phyloP scores from a whole-genome alignment of 1,140 invertebrate species.

The Vanessa tameamea region DNA sequence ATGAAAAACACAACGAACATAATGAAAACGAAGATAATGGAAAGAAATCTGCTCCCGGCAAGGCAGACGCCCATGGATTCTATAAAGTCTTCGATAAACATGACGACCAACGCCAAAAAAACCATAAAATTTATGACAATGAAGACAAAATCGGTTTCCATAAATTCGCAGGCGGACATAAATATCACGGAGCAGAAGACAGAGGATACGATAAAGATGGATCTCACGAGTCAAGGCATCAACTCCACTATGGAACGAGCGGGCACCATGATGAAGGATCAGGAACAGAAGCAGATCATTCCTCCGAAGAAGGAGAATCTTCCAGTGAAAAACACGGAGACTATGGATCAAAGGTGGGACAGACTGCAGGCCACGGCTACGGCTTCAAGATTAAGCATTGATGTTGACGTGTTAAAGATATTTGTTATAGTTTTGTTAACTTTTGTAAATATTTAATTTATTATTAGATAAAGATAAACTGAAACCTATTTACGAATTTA shows the following conservation, averaged over 20 bases:
- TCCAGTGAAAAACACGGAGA: conserved; percentile 65
- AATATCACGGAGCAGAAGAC: conserved; percentile 72
- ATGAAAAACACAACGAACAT: conserved; percentile 81
- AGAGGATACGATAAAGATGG: conserved; percentile 78
- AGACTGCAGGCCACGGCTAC: conserved; percentile 65
- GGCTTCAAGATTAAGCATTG: conserved; percentile 67
- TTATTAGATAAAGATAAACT: conserved; percentile 44
- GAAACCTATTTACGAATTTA: background rate
- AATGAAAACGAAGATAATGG: conserved; percentile 81
- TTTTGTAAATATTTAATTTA: conserved; percentile 73
- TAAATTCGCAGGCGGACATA: conserved; percentile 78
- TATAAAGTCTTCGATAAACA: conserved; percentile 86
- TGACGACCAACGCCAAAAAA: conserved; percentile 83
- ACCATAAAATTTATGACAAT: conserved; percentile 85
- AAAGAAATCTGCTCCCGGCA: conserved; percentile 83
- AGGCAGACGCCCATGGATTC: conserved; percentile 84
- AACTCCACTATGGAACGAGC: conserved; percentile 69
- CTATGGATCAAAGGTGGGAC: conserved; percentile 67
- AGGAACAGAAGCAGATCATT: conserved; percentile 68
- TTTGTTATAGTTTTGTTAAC: conserved; percentile 68
- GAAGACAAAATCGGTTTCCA: conserved; percentile 77
- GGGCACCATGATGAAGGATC: conserved; percentile 77
- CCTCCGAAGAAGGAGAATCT: conserved; percentile 68
- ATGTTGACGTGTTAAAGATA: conserved; percentile 43
- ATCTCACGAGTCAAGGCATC: conserved; percentile 75